Evolutionary conservation across 2,888 invertebrate genomes (phyloP).

Genomic region (Coenonympha glycerion): DNA sequence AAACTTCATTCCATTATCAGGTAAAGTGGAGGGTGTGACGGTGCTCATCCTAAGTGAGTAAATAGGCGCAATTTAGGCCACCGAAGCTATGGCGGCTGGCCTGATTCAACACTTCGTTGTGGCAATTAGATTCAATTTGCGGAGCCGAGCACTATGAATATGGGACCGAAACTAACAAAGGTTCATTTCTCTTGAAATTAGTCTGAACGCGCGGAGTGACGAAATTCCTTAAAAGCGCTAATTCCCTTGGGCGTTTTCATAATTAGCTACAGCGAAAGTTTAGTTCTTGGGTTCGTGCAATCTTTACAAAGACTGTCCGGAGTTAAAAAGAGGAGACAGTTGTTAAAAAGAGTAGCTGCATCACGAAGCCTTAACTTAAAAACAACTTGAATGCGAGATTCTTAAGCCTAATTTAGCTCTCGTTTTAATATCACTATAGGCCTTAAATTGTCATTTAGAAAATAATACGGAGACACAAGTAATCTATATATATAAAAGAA

Average conservation of each 20-base stretch:
- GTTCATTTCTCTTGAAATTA: constrained; percentile 52
- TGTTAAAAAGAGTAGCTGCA: too few species aligned
- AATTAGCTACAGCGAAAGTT: constrained; percentile 25
- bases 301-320: background rate
- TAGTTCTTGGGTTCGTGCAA: constrained; percentile 2
- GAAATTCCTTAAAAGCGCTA: constrained; percentile 28
- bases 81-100: constrained; percentile 45
- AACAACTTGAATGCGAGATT: too few species aligned
- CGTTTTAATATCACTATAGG: background rate
- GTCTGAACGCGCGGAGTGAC: constrained; percentile 30
- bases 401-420: too few species aligned
- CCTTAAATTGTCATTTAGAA: too few species aligned
- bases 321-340: background rate
- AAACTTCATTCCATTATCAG: constrained; percentile 54
- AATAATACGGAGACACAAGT: too few species aligned
- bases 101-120: constrained; percentile 74
- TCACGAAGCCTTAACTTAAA: too few species aligned
- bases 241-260: constrained; percentile 23
- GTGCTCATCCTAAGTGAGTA: constrained; percentile 66
- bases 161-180: constrained; percentile 55
- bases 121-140: constrained; percentile 74
- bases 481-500: too few species aligned
- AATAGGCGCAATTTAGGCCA: constrained; percentile 70
- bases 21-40: constrained; percentile 67
- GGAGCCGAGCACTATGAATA: constrained; percentile 56